Evolutionary conservation across 2,113 vertebrate genomes (phyloP), one percentile per base, ranked within the genome.

Genomic region (Sebastes schlegelii): DNA sequence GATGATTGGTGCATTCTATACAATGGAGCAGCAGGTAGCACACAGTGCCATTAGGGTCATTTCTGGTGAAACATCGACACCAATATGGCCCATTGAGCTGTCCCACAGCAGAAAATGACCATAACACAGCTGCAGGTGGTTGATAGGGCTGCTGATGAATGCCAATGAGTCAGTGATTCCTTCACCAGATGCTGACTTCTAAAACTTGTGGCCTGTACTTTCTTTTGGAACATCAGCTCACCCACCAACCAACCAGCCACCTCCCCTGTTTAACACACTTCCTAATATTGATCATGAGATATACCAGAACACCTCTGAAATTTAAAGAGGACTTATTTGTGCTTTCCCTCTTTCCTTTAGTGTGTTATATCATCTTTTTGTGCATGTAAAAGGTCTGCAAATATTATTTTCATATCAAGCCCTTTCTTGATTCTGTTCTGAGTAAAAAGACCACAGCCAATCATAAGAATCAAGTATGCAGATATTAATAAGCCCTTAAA

Each of bases 71-170:
- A 61, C 14, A 71, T 16, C 49, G 55, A 48, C 57, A 55, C n/a
- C 6, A 63, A 16, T 43, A 68, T 40, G 55, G 17, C 48, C 23
- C 8, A 49, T 4, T 49, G 42, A 74, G 62, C 2, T 34, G 12
- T 40, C 12, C n/a, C 26, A 40, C 4, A 46, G 40, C 34, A 61
- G 51, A 14, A 78, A 84, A 78, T 67, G 62, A 73, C 70, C 42
- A 42, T 62, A 74, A 62, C 63, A 67, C 57, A 49, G 63, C 54
- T 63, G 64, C 62, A 68, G 63, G 76, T 74, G 69, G 55, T 40
- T 62, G 46, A 66, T 60, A 45, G 21, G 54, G 58, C 48, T 14
- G 48, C 1, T 68, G 46, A 48, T 74, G 42, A 51, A 45, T 40
- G 57, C 26, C 12, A 42, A 19, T 61, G 54, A 61, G n/a, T 19